phyloP scores from a whole-genome alignment of 2,888 invertebrate genomes.

The Latrodectus elegans region DNA sequence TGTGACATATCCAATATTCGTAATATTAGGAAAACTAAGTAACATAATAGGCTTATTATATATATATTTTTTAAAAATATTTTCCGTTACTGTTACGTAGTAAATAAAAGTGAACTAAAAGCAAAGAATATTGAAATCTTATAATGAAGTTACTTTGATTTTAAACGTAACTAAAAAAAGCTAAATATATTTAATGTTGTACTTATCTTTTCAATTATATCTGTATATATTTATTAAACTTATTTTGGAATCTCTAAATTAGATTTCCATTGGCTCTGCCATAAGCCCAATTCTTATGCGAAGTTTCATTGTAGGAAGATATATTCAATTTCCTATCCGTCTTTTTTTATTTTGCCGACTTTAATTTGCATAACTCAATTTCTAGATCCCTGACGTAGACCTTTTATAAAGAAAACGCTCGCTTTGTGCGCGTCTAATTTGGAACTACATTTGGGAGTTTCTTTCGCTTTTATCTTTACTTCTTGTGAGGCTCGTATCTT shows the following conservation, averaged over 20 bases:
- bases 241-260: neutral
- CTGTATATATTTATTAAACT: neutral
- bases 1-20: too few relatives aligned
- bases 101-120: too few relatives aligned
- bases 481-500: neutral
- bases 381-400: slow-evolving; percentile 31
- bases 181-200: too few relatives aligned
- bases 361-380: slow-evolving; percentile 56
- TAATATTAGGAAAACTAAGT: too few relatives aligned
- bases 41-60: too few relatives aligned
- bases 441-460: slow-evolving; percentile 20
- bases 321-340: neutral
- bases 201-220: too few relatives aligned
- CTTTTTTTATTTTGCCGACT: neutral
- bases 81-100: too few relatives aligned
- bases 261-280: neutral
- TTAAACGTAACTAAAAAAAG: too few relatives aligned
- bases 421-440: slow-evolving; percentile 33
- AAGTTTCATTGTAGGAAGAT: neutral
- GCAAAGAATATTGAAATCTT: too few relatives aligned
- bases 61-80: too few relatives aligned
- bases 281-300: neutral
- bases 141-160: too few relatives aligned
- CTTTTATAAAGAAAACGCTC: slow-evolving; percentile 22
- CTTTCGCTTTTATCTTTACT: neutral